Evolutionary conservation across 2,888 invertebrate species (phyloP).

Genomic region (Trimorus sp.): DNA sequence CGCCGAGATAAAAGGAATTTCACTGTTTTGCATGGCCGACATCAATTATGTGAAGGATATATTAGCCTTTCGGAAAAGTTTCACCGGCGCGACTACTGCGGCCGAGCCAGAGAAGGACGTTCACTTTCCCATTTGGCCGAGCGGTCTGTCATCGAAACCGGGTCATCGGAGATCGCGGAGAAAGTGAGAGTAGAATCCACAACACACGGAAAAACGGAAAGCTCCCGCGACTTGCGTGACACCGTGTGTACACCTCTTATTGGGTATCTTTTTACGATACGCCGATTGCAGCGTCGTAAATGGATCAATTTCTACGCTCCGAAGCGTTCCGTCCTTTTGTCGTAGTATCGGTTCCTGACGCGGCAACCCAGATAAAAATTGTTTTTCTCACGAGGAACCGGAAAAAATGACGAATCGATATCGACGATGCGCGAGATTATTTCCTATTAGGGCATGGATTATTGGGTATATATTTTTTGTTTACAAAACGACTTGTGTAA

Average conservation of each 20-base stretch:
- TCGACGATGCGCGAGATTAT: too few relatives aligned
- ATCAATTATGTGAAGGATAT: slow-evolving; percentile 59
- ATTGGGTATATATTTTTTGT: too few relatives aligned
- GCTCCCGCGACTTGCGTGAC: slow-evolving; percentile 37
- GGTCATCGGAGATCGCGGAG: slow-evolving; percentile 66
- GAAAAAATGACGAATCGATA: too few relatives aligned
- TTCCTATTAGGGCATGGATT: too few relatives aligned
- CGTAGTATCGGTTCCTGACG: too few relatives aligned
- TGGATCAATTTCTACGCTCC: slow-evolving; percentile 19
- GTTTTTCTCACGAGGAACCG: too few relatives aligned
- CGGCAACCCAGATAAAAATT: too few relatives aligned
- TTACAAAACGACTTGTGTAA: too few relatives aligned
- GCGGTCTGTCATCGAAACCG: slow-evolving; percentile 61
- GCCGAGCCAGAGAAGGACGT: slow-evolving; percentile 49
- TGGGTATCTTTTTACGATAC: too few relatives aligned
- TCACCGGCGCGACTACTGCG: slow-evolving; percentile 51
- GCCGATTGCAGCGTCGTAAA: not conserved
- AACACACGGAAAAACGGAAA: slow-evolving; percentile 57
- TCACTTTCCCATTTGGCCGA: slow-evolving; percentile 66
- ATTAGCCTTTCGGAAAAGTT: slow-evolving; percentile 64
- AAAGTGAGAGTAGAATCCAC: slow-evolving; percentile 64
- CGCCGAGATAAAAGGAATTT: slow-evolving; percentile 52
- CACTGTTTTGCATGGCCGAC: slow-evolving; percentile 51
- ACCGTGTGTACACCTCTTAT: not conserved
- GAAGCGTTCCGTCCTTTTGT: not conserved